These are phyloP conservation scores for Ophion ellenae DNA, from an alignment of 2,888 invertebrate genomes.

Conservation along the genomic window DNA sequence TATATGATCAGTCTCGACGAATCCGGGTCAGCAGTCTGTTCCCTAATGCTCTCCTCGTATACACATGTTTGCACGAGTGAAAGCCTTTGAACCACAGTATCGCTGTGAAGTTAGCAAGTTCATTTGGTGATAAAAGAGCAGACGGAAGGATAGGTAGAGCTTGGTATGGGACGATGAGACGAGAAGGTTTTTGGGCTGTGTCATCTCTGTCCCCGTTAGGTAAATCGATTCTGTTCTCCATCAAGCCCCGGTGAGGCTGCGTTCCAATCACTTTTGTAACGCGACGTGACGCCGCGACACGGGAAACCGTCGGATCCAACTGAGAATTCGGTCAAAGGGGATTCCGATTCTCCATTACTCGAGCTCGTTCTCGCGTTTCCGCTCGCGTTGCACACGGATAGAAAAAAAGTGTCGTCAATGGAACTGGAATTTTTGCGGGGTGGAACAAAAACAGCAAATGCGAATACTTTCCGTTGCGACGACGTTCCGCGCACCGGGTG, in stretches of 20 bases:
- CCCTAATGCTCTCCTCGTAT: conserved; percentile 7
- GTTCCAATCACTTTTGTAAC: conserved; percentile 64
- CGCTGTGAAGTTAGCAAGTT: conserved; percentile 33
- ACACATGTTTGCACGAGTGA: not conserved
- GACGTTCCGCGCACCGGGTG: too few species aligned
- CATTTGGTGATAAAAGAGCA: conserved; percentile 37
- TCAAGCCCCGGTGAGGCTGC: conserved; percentile 10
- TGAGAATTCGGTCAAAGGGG: conserved; percentile 58
- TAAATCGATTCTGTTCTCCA: conserved; percentile 58
- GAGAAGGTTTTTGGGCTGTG: conserved; percentile 27
- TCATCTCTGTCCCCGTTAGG: conserved; percentile 50
- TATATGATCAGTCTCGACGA: not conserved
- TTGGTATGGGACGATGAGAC: not conserved
- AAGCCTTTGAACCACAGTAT: conserved; percentile 46
- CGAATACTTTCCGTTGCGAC: too few species aligned
- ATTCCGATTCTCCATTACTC: conserved; percentile 17
- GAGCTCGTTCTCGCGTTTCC: not conserved
- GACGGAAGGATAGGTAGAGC: not conserved
- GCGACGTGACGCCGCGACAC: conserved; percentile 44
- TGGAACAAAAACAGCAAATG: too few species aligned
- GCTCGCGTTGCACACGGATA: not conserved
- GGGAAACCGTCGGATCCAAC: conserved; percentile 44
- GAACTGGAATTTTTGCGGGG: not conserved
- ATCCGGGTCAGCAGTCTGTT: conserved; percentile 9
- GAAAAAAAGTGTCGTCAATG: not conserved